Evolutionary conservation across 2,797 vertebrate species (phyloP).

Genomic region (Diglossa cyanea): DNA sequence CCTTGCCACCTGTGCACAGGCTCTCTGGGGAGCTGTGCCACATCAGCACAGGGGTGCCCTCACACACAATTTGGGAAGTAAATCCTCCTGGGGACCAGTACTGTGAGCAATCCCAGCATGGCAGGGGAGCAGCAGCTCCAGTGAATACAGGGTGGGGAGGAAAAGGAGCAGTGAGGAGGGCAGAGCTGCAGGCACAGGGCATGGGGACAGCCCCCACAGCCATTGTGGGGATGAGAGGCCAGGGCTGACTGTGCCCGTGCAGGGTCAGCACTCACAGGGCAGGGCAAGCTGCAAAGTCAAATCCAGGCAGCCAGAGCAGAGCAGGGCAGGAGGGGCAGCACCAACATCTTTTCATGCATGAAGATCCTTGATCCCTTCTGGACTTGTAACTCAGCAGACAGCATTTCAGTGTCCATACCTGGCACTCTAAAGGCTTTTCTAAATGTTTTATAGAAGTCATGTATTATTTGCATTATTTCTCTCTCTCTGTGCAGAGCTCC

Average conservation of each 20-base stretch:
- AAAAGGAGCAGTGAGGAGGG: not conserved
- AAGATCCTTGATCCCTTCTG: not conserved
- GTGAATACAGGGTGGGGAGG: rapidly evolving
- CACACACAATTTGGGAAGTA: not conserved
- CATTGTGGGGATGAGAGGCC: not conserved
- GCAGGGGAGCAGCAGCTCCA: not conserved
- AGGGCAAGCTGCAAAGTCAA: not conserved
- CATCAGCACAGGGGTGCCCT: not conserved
- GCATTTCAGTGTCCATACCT: not conserved
- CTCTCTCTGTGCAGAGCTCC: not conserved
- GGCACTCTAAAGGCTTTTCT: not conserved
- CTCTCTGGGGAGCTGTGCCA: not conserved
- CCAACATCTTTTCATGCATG: not conserved
- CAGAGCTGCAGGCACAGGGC: not conserved
- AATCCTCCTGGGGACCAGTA: not conserved
- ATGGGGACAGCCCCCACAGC: not conserved
- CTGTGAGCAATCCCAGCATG: rapidly evolving
- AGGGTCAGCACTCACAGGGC: not conserved
- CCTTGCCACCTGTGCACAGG: not conserved
- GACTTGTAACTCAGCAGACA: not conserved
- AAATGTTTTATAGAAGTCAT: not conserved
- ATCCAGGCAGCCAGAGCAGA: not conserved
- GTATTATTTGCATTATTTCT: not conserved
- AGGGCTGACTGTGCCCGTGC: not conserved
- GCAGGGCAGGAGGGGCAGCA: not conserved